Evolutionary conservation across 2,113 vertebrate genomes (phyloP).

Genomic region (Brachirus orientalis): DNA sequence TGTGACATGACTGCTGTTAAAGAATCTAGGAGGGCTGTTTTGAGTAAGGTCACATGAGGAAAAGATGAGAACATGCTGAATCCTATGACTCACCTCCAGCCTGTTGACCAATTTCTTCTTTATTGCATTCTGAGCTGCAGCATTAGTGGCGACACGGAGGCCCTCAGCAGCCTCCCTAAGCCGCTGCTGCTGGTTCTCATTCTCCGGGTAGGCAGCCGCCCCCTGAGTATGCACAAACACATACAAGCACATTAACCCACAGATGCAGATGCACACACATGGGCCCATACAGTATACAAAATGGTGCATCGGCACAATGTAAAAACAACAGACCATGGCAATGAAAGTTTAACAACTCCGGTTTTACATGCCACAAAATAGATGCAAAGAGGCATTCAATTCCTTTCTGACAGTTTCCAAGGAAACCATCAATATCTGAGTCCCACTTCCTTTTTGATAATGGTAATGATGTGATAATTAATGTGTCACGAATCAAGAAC

Average conservation of each 20-base stretch:
- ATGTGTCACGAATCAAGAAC: constrained; percentile 73
- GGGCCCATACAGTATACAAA: not conserved
- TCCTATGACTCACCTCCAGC: constrained; percentile 86
- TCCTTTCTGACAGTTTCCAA: constrained; percentile 72
- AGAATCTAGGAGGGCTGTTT: constrained; percentile 1
- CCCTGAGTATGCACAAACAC: constrained; percentile 81
- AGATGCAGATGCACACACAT: constrained; percentile 1
- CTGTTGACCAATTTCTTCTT: constrained; percentile 98
- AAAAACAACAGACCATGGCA: constrained; percentile 14
- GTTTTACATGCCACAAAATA: constrained; percentile 16
- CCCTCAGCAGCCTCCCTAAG: constrained; percentile 96
- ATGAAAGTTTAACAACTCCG: constrained; percentile 22
- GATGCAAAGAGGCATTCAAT: constrained; percentile 58
- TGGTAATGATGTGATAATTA: constrained; percentile 69
- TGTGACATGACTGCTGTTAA: not conserved
- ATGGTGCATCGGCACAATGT: not conserved
- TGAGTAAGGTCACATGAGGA: constrained; percentile 13
- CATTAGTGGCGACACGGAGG: constrained; percentile 94
- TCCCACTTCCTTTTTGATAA: constrained; percentile 66
- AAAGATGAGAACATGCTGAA: constrained; percentile 7
- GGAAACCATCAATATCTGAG: constrained; percentile 68
- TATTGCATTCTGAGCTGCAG: constrained; percentile 97
- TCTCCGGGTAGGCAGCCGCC: constrained; percentile 96
- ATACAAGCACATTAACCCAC: constrained; percentile 6
- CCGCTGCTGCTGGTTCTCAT: constrained; percentile 96